phyloP scores from a whole-genome alignment of 2,888 invertebrate genomes.

The Thymelicus acteon region DNA sequence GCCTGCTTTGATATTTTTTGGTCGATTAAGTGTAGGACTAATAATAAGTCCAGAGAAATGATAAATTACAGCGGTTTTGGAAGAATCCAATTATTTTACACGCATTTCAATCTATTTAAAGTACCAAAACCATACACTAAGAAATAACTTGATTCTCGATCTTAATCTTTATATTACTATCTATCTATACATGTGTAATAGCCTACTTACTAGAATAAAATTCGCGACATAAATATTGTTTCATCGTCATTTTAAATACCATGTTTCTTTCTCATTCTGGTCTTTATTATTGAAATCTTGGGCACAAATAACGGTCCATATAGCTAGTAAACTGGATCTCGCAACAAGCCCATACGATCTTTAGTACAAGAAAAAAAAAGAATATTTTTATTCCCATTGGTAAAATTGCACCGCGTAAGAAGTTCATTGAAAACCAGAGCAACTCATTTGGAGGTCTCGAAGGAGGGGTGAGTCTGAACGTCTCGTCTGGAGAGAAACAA shows the following conservation, averaged over 20 bases:
- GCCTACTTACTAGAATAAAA: too few relatives aligned
- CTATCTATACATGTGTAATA: too few relatives aligned
- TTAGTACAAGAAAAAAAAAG: constrained; percentile 31
- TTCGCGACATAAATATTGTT: too few relatives aligned
- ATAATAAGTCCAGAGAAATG: constrained; percentile 53
- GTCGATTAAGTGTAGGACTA: constrained; percentile 59
- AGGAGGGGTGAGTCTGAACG: constrained; percentile 67
- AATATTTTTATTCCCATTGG: constrained; percentile 14
- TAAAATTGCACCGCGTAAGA: constrained; percentile 48
- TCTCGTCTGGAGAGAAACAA: constrained; percentile 71
- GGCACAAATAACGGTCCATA: constrained; percentile 11
- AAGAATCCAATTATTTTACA: constrained; percentile 23
- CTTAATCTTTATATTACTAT: not conserved
- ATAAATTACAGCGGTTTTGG: constrained; percentile 24
- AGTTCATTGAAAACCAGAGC: constrained; percentile 80
- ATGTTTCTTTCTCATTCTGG: not conserved
- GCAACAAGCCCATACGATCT: constrained; percentile 14
- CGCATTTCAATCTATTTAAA: not conserved
- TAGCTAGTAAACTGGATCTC: constrained; percentile 19
- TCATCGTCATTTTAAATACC: too few relatives aligned
- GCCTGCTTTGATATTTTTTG: constrained; percentile 74
- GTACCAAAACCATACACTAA: not conserved
- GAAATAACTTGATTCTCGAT: not conserved
- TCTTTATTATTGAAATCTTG: constrained; percentile 1
- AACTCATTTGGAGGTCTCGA: constrained; percentile 58